Percentiles rank a stretch among this genome's conserved stretches.
These are phyloP conservation scores for Centroberyx gerrardi DNA, from an alignment of 2,797 vertebrate genomes.

Conservation along the genomic window DNA sequence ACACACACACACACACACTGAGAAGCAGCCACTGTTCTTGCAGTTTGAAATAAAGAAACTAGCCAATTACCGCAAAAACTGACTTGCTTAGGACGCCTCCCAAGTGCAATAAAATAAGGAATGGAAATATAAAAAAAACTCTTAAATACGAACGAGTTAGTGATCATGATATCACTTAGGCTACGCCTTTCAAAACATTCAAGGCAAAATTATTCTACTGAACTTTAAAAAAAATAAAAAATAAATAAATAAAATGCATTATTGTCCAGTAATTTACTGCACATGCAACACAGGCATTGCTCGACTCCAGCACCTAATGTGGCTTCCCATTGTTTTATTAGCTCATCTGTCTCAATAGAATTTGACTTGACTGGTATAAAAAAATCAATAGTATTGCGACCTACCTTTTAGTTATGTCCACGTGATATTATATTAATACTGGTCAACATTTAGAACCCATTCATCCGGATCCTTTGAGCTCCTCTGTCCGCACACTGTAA, in stretches of 20 bases:
- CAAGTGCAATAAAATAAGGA: no score
- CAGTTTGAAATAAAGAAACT: no score
- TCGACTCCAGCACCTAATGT: conserved; percentile 18
- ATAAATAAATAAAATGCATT: not conserved
- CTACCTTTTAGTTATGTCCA: conserved; percentile 69
- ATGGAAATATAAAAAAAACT: no score
- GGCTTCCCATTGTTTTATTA: conserved; percentile 21
- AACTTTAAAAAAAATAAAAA: conserved; percentile 18
- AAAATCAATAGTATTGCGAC: conserved; percentile 26
- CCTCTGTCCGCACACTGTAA: conserved; percentile 62
- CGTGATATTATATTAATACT: conserved; percentile 47
- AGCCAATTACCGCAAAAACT: no score
- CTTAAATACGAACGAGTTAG: no score
- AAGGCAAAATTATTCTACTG: not conserved
- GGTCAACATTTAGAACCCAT: conserved; percentile 75
- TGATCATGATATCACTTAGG: no score
- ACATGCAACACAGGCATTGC: conserved; percentile 23
- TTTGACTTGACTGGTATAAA: conserved; percentile 26
- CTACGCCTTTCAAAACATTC: no score
- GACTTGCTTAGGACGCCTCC: no score
- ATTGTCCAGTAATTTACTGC: not conserved
- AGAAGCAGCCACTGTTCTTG: no score
- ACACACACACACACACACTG: no score
- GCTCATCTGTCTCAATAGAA: conserved; percentile 21
- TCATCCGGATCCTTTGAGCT: conserved; percentile 69